A percentile compares a stretch with the other conserved stretches of the same genome.
Evolutionary conservation across 2,888 invertebrate genomes (phyloP).

Genomic region (Rhyacophila evoluta): DNA sequence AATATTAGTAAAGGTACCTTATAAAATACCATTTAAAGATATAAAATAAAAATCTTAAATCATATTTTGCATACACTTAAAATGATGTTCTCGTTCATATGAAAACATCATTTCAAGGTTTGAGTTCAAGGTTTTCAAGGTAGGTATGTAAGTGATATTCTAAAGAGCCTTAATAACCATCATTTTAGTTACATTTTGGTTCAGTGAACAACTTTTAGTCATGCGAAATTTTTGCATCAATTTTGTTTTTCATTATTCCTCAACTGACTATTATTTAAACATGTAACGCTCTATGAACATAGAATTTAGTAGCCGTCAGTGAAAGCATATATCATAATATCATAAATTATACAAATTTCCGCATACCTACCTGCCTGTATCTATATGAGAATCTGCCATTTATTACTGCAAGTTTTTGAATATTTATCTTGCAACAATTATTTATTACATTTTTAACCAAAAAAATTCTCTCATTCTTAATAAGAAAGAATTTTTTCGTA

Average conservation of each 20-base stretch:
- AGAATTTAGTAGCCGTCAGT: background rate
- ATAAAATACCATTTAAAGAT: too few species aligned
- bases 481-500: background rate
- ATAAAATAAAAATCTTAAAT: too few species aligned
- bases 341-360: constrained; percentile 9
- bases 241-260: background rate
- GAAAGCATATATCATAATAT: background rate
- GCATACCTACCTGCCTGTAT: background rate
- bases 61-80: too few species aligned
- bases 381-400: constrained; percentile 2
- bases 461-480: background rate
- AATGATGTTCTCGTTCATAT: too few species aligned
- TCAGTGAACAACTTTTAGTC: background rate
- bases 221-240: background rate
- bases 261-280: background rate
- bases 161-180: background rate
- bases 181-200: background rate
- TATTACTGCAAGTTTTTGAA: background rate
- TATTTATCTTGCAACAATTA: background rate
- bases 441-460: background rate
- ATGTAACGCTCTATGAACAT: background rate
- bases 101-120: too few species aligned
- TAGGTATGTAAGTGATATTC: background rate
- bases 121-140: background rate
- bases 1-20: too few species aligned